Conservation (phyloP, 1,140 invertebrate species). For the Delia radicum region DNA sequence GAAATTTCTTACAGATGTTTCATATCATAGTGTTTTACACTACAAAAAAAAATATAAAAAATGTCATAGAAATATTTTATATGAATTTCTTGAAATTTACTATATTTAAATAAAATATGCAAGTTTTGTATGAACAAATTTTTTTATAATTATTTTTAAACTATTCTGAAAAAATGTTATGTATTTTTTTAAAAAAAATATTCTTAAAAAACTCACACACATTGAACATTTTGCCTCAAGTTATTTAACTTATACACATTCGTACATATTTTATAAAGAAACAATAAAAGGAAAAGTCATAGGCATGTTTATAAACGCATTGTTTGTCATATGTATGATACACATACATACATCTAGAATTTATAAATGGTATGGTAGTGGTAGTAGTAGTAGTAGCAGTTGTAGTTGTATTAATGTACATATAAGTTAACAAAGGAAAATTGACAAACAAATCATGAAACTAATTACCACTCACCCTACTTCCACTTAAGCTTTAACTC, state of each 20-base stretch:
- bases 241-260: neutral
- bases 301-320: neutral
- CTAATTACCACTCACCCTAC: conserved; percentile 1
- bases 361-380: neutral
- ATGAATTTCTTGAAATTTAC: no score
- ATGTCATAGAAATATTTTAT: no score
- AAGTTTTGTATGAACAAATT: no score
- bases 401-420: neutral
- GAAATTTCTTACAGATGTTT: no score
- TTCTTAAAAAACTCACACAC: no score
- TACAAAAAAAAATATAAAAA: no score
- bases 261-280: neutral
- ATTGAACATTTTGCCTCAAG: neutral
- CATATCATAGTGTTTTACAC: no score
- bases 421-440: neutral
- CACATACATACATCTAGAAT: neutral
- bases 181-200: no score
- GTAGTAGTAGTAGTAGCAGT: neutral
- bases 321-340: neutral
- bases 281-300: no score
- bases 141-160: no score
- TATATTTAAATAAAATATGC: no score
- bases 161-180: no score
- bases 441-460: neutral
- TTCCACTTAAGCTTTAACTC: neutral